Conservation (phyloP, 2,888 invertebrate species). For the Beris morrisii region DNA sequence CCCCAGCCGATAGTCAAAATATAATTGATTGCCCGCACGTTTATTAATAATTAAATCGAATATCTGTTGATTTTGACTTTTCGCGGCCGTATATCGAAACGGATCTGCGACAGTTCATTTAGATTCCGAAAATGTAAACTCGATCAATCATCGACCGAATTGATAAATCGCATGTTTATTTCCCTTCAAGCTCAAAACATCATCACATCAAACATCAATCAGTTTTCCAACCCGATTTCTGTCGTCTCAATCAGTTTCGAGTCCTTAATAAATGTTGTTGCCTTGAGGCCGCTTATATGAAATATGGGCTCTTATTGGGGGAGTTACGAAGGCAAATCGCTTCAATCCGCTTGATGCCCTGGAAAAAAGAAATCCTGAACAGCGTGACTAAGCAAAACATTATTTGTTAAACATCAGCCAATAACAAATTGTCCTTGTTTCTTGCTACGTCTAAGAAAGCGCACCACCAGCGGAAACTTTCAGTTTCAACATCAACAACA, state of each 20-base stretch:
- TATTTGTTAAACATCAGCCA: conserved; percentile 32
- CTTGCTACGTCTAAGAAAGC: no score
- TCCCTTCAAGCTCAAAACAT: conserved; percentile 10
- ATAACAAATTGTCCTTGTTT: conserved; percentile 30
- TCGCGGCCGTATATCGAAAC: no score
- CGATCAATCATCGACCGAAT: conserved; percentile 19
- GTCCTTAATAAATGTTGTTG: not conserved
- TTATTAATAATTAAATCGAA: no score
- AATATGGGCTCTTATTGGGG: no score
- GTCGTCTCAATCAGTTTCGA: conserved; percentile 28
- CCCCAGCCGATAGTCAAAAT: no score
- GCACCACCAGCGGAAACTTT: no score
- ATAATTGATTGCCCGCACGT: no score
- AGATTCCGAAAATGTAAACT: conserved; percentile 20
- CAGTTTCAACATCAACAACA: not conserved
- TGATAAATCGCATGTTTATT: conserved; percentile 7
- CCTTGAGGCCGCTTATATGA: not conserved
- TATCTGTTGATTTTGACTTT: no score
- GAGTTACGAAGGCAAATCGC: no score
- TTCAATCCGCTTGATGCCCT: no score
- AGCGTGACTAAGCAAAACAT: conserved; percentile 29
- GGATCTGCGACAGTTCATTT: no score
- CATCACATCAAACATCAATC: conserved; percentile 30
- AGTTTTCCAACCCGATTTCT: conserved; percentile 14
- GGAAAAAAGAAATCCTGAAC: no score